Percentiles rank a stretch among this genome's conserved stretches.
These are phyloP conservation scores for Phenganax marumi DNA, from an alignment of 92 coral and sea anemone genomes.

Conservation along the genomic window DNA sequence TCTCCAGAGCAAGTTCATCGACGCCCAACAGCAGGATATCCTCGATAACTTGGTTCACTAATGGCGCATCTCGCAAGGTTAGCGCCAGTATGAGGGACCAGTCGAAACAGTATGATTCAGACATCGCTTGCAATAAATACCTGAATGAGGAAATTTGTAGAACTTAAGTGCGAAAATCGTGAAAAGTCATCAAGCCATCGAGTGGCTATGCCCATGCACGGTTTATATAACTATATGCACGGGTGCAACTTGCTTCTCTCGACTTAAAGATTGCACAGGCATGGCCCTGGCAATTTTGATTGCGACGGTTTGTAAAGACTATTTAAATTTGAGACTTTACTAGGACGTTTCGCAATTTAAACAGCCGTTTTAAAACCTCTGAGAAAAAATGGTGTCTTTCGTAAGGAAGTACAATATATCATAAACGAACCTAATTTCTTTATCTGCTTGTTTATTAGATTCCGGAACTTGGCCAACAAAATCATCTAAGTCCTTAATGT, in stretches of 20 bases:
- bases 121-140: constrained; percentile 71
- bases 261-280: no score
- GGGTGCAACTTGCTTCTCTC: no score
- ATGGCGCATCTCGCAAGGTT: constrained; percentile 81
- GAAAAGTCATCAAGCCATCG: no score
- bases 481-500: constrained; percentile 72
- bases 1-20: constrained; percentile 66
- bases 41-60: constrained; percentile 72
- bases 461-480: constrained; percentile 85
- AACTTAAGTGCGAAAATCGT: neutral
- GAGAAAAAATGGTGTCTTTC: no score
- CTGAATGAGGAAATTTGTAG: constrained; percentile 36
- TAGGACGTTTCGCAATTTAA: no score
- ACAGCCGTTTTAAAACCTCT: no score
- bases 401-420: neutral
- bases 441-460: constrained; percentile 68
- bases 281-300: no score
- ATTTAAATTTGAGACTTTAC: no score
- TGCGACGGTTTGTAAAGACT: no score
- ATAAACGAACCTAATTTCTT: constrained; percentile 70
- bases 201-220: no score
- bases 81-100: constrained; percentile 86
- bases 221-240: no score
- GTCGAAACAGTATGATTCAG: constrained; percentile 87
- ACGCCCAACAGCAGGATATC: constrained; percentile 56